phyloP scores from a whole-genome alignment of 2,888 invertebrate genomes.

The Dioctria rufipes region DNA sequence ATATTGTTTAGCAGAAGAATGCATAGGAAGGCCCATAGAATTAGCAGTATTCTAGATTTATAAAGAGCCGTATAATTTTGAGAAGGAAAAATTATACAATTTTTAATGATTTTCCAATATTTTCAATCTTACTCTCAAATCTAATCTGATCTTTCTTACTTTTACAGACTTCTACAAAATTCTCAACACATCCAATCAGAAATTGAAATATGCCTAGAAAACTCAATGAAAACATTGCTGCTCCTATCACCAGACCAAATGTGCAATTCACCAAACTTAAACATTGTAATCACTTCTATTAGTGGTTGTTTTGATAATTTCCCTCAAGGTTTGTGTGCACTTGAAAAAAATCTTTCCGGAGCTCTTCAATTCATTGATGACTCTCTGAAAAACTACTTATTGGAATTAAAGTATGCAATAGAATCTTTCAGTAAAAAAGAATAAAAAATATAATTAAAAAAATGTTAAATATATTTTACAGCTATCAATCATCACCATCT shows the following conservation, averaged over 20 bases:
- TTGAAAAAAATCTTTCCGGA: conserved; percentile 62
- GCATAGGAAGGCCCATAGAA: too few species aligned
- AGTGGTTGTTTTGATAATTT: conserved; percentile 69
- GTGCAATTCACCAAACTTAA: not conserved
- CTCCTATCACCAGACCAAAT: not conserved
- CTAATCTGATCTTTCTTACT: not conserved
- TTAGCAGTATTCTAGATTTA: too few species aligned
- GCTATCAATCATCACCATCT: conserved; percentile 66
- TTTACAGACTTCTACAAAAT: not conserved
- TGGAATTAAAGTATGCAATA: conserved; percentile 63
- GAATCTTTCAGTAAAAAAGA: not conserved
- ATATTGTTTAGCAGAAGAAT: too few species aligned
- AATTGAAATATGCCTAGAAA: not conserved
- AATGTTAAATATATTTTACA: conserved; percentile 18
- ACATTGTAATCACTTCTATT: conserved; percentile 63
- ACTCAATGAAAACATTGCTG: not conserved
- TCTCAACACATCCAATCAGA: not conserved
- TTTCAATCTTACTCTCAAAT: too few species aligned
- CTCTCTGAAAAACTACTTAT: conserved; percentile 64
- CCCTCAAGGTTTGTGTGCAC: conserved; percentile 64
- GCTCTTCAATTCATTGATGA: conserved; percentile 64
- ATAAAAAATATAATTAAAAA: not conserved
- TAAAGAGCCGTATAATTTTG: too few species aligned
- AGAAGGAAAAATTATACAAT: too few species aligned
- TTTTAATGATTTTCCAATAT: too few species aligned